A percentile compares a stretch with the other conserved stretches of the same genome.
These are phyloP conservation scores for Lagocephalus sceleratus DNA, from an alignment of 2,797 vertebrate species.

Conservation along the genomic window DNA sequence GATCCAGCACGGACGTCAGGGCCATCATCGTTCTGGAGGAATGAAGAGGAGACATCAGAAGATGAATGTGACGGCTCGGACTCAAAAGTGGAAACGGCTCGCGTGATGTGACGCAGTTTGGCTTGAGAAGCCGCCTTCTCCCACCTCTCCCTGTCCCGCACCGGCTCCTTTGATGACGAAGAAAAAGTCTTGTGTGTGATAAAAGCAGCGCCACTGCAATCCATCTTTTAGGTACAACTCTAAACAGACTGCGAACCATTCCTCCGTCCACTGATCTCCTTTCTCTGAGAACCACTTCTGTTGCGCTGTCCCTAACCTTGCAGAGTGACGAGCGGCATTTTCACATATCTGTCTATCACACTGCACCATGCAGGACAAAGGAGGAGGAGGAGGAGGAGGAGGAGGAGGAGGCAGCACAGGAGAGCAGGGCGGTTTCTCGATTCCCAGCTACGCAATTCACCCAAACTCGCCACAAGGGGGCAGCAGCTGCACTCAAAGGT, in stretches of 20 bases:
- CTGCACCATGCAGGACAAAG: slow-evolving; percentile 65
- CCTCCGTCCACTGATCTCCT: slow-evolving; percentile 4
- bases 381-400: slow-evolving; percentile 26
- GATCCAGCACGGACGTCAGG: slow-evolving; percentile 97
- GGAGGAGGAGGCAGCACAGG: slow-evolving; percentile 17
- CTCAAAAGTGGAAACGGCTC: slow-evolving; percentile 26
- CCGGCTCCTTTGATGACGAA: slow-evolving; percentile 60
- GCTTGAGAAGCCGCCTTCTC: slow-evolving; percentile 13
- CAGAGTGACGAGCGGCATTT: slow-evolving; percentile 37
- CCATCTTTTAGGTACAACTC: slow-evolving; percentile 17
- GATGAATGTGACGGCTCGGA: slow-evolving; percentile 13
- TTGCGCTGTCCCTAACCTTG: slow-evolving; percentile 48
- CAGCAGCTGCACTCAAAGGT: slow-evolving; percentile 37
- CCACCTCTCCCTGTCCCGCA: slow-evolving; percentile 53
- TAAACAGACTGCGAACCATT: slow-evolving; percentile 7
- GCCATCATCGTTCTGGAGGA: slow-evolving; percentile 88
- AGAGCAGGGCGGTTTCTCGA: slow-evolving; percentile 20
- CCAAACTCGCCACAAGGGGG: slow-evolving; percentile 49
- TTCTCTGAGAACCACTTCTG: slow-evolving; percentile 19
- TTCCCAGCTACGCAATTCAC: slow-evolving; percentile 33
- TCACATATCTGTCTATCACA: slow-evolving; percentile 61
- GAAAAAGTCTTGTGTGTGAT: slow-evolving; percentile 49
- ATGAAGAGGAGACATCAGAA: slow-evolving; percentile 13
- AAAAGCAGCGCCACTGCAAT: slow-evolving; percentile 32
- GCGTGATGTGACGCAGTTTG: slow-evolving; percentile 44